A percentile compares a stretch with the other conserved stretches of the same genome.
Evolutionary conservation across 1,140 invertebrate genomes (phyloP).

Genomic region (Drosophila gunungcola): DNA sequence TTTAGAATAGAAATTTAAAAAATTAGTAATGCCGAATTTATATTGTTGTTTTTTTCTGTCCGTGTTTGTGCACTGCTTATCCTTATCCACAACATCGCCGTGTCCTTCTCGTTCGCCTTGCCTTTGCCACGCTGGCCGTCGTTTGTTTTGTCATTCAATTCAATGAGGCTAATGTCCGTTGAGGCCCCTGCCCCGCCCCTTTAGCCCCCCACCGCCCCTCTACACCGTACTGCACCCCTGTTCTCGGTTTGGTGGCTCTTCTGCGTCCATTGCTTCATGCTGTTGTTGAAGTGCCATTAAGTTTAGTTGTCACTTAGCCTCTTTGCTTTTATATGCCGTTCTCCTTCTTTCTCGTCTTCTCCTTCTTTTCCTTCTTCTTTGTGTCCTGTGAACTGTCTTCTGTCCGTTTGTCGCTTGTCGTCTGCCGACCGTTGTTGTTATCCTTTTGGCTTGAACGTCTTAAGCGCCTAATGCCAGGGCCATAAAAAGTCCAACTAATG

Average conservation of each 20-base stretch:
- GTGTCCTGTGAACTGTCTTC: constrained; percentile 9
- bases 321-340: constrained; percentile 80
- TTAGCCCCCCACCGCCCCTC: background rate
- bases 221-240: constrained; percentile 3
- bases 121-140: constrained; percentile 52
- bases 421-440: constrained; percentile 69
- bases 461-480: constrained; percentile 82
- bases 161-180: constrained; percentile 84
- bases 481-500: constrained; percentile 84
- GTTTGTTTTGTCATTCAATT: constrained; percentile 84
- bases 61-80: constrained; percentile 63
- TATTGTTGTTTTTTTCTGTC: background rate
- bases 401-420: constrained; percentile 52
- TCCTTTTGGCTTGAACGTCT: constrained; percentile 83
- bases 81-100: constrained; percentile 78
- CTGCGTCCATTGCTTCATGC: constrained; percentile 80
- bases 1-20: too few species aligned
- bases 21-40: too few species aligned
- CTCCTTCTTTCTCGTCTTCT: constrained; percentile 3
- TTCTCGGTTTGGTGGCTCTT: constrained; percentile 55
- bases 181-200: constrained; percentile 39
- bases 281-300: constrained; percentile 84
- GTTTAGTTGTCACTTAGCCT: constrained; percentile 84
- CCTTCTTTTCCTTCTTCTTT: background rate
- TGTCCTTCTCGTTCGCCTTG: constrained; percentile 43